Evolutionary conservation across 2,888 invertebrate species (phyloP).

Genomic region (Theretra japonica): DNA sequence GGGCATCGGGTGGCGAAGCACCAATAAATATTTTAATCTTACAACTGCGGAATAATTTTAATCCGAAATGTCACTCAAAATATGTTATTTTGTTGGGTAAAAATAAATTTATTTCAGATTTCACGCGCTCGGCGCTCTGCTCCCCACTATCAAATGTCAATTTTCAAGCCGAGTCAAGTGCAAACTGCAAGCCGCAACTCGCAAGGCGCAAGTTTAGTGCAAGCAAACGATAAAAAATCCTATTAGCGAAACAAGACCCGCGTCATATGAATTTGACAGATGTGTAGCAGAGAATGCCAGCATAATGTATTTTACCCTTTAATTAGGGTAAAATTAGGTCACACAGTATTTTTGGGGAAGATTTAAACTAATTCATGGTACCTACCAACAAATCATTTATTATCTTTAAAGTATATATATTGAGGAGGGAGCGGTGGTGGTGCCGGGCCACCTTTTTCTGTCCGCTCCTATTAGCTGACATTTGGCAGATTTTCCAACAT

Average conservation of each 20-base stretch:
- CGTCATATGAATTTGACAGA: no score
- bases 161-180: background rate
- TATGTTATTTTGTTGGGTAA: background rate
- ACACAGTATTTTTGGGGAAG: no score
- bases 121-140: background rate
- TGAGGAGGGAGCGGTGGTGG: no score
- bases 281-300: no score
- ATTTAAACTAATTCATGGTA: no score
- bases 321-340: no score
- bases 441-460: no score
- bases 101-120: slow-evolving; percentile 9
- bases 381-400: no score
- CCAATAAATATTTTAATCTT: background rate
- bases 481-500: no score
- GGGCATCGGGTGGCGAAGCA: slow-evolving; percentile 58
- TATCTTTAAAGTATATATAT: no score
- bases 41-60: background rate
- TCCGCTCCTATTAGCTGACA: no score
- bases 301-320: no score
- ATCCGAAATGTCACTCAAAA: background rate
- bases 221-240: background rate
- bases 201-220: background rate
- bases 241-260: background rate
- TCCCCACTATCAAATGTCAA: background rate
- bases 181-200: background rate